phyloP scores from a whole-genome alignment of 2,888 invertebrate genomes.

The Brenthis daphne region DNA sequence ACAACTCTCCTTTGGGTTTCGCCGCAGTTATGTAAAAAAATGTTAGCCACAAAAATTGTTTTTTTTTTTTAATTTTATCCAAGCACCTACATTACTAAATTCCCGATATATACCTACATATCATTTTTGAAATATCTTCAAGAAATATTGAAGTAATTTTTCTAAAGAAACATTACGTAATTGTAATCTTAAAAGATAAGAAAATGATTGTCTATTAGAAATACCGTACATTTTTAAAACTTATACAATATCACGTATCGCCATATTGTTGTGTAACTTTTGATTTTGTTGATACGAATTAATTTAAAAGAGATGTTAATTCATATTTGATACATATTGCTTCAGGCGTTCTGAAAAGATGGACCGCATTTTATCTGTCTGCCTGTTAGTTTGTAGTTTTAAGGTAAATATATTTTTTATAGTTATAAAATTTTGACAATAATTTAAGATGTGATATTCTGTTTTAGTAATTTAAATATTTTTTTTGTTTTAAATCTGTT shows the following conservation, averaged over 20 bases:
- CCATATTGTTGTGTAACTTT: slow-evolving; percentile 13
- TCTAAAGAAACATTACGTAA: neutral
- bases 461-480: neutral
- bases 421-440: neutral
- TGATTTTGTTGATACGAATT: slow-evolving; percentile 10
- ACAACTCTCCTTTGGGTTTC: too few relatives aligned
- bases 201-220: neutral
- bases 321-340: neutral
- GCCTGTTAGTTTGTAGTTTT: slow-evolving; percentile 30
- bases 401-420: slow-evolving; percentile 18
- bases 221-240: neutral
- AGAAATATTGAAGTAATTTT: too few relatives aligned
- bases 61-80: too few relatives aligned
- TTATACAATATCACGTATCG: slow-evolving; percentile 17
- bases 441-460: neutral
- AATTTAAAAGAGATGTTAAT: slow-evolving; percentile 14
- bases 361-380: slow-evolving; percentile 34
- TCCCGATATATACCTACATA: too few relatives aligned
- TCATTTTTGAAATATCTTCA: too few relatives aligned
- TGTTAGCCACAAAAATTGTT: too few relatives aligned
- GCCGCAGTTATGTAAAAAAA: too few relatives aligned
- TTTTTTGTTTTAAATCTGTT: neutral
- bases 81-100: too few relatives aligned
- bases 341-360: slow-evolving; percentile 36
- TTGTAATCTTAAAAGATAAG: slow-evolving; percentile 8